Base-by-base conservation (phyloP, 2,888 invertebrate species). In the Callyntrura sp. region DNA sequence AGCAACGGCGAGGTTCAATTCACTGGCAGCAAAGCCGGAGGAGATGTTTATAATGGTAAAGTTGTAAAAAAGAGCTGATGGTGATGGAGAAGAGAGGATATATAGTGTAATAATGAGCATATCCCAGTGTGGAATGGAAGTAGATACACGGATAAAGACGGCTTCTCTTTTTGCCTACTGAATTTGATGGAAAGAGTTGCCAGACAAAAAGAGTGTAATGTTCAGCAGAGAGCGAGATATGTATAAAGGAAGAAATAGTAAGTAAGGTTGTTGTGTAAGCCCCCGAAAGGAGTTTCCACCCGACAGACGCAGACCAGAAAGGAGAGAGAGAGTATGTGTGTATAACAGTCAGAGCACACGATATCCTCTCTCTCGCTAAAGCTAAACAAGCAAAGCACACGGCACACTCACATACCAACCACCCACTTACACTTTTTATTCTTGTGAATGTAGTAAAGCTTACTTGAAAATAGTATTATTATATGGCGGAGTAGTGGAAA, bases 201-300 rank as follows among this genome's bases (percentile, higher is more conserved):
- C 73, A 68, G 84, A 35, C 35, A 35, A 35, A 35, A 35, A 6
- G 35, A 78, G 51, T 17, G 20, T 17, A 35, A 35, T 35, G 35
- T 35, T 35, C 35, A 35, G 6, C 6, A 35, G 35, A 35, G 35
- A 35, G 6, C 35, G 35, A 35, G 35, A 35, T 35, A 35, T 35
- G 35, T 35, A 68, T 8, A 55, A 35, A 8, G 35, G 45, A 45
- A 70, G 62, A 12, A 25, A 51, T 23, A 14, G 25, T 11, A 20
- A 51, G 73, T 25, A 48, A 45, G 62, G 55, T 51, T 57, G 11
- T 48, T 3, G 28, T 83, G 84, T 78, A 85, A 82, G 83, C 87
- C 85, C 91, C 88, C 91, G 91, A 88, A 91, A 60, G 89, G 78
- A 89, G 79, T 89, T 90, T 85, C 88, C 90, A 89, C 91, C 86